Conservation (phyloP, 2,888 invertebrate genomes). For the Pediacus dermestoides region DNA sequence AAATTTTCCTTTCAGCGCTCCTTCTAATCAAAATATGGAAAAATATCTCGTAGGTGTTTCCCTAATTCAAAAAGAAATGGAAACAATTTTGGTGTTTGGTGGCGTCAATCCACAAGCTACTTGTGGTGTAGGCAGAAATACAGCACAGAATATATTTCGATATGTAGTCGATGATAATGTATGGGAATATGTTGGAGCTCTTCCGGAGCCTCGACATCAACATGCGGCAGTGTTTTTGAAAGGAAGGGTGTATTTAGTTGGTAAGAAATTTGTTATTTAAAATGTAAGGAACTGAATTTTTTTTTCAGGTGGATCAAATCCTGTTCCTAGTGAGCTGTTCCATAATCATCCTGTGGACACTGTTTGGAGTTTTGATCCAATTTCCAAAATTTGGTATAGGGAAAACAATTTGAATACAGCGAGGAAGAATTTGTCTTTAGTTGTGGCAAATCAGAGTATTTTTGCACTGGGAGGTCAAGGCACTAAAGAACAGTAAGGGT, state of each 20-base stretch:
- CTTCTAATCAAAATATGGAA: conserved; percentile 22
- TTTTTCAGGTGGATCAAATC: background rate
- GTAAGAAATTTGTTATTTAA: conserved; percentile 44
- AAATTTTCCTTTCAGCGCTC: conserved; percentile 24
- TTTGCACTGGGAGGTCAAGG: conserved; percentile 70
- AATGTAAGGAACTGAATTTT: background rate
- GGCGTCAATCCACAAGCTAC: conserved; percentile 63
- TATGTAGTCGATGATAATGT: conserved; percentile 59
- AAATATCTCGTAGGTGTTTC: conserved; percentile 25
- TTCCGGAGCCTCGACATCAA: conserved; percentile 68
- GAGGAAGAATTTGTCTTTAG: conserved; percentile 67
- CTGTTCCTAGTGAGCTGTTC: background rate
- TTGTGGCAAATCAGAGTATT: conserved; percentile 62
- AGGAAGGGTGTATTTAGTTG: conserved; percentile 65
- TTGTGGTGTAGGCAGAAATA: conserved; percentile 56
- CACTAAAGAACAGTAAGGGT: conserved; percentile 39
- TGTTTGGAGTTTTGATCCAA: conserved; percentile 68
- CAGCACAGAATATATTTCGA: conserved; percentile 60
- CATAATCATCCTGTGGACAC: conserved; percentile 54
- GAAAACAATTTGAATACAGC: conserved; percentile 59
- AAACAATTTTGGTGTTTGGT: conserved; percentile 65
- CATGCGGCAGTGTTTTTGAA: conserved; percentile 63
- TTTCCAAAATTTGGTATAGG: conserved; percentile 60
- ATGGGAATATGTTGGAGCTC: conserved; percentile 65
- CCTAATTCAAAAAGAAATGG: conserved; percentile 34